Conservation (phyloP, 2,113 vertebrate species). For the Eubucco bourcierii region DNA sequence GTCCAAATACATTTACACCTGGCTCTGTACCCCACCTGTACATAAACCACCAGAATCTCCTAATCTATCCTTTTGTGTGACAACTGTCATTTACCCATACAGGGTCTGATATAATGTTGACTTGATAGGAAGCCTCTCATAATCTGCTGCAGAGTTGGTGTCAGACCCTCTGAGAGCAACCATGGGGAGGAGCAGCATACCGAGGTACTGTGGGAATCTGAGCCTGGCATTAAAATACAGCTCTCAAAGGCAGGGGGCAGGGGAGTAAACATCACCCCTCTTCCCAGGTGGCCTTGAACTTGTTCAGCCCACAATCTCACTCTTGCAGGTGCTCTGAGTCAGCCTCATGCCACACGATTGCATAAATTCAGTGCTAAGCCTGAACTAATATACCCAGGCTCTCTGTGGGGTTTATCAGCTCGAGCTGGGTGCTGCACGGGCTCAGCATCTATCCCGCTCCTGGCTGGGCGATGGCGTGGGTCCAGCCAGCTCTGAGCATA, state of each 20-base stretch:
- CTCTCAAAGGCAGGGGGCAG: neutral
- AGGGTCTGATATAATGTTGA: fast-evolving
- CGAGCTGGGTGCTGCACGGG: neutral
- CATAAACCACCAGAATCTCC: neutral
- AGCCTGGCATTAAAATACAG: neutral
- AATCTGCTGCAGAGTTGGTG: neutral
- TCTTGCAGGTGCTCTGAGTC: fast-evolving
- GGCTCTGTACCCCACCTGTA: neutral
- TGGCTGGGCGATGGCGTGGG: fast-evolving
- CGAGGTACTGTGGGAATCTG: neutral
- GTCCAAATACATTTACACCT: neutral
- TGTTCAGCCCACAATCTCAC: neutral
- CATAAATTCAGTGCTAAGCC: neutral
- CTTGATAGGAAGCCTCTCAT: neutral
- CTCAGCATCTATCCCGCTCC: neutral
- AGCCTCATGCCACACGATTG: neutral
- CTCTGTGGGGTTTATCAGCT: neutral
- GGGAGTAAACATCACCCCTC: no score
- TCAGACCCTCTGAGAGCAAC: neutral
- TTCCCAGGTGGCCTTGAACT: neutral
- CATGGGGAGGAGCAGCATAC: neutral
- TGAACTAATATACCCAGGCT: neutral
- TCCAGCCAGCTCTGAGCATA: neutral
- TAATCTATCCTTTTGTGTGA: neutral
- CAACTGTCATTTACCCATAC: fast-evolving